Conservation (phyloP, 2,888 invertebrate species). For the Synergus gifuensis region DNA sequence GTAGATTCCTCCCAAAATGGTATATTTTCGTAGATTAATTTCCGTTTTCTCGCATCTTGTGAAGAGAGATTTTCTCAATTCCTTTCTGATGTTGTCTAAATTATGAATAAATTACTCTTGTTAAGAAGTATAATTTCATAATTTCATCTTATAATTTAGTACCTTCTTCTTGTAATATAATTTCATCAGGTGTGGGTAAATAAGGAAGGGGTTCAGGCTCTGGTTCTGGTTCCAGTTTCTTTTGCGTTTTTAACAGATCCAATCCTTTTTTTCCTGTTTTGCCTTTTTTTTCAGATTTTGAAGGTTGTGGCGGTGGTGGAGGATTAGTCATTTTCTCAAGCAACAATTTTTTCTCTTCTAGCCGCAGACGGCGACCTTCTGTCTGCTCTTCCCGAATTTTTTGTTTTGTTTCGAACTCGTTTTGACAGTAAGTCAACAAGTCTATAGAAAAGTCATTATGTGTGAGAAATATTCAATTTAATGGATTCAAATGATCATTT, state of each 20-base stretch:
- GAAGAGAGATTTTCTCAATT: conserved; percentile 64
- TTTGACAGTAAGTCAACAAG: conserved; percentile 78
- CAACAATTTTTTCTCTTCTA: conserved; percentile 76
- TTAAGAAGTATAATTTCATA: neutral
- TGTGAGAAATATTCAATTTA: neutral
- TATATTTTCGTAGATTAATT: conserved; percentile 87
- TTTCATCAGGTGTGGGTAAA: conserved; percentile 68
- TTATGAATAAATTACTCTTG: neutral
- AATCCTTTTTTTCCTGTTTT: conserved; percentile 41
- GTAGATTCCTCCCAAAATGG: conserved; percentile 87
- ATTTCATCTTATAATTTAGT: conserved; percentile 16
- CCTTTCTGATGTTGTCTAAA: conserved; percentile 76
- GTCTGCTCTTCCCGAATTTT: conserved; percentile 78
- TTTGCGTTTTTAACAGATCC: conserved; percentile 37
- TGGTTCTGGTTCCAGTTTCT: conserved; percentile 75
- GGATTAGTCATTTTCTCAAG: conserved; percentile 77
- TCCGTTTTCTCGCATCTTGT: conserved; percentile 75
- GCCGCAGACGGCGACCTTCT: conserved; percentile 76
- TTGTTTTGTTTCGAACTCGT: conserved; percentile 76
- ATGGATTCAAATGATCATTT: conserved; percentile 8
- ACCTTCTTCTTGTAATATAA: conserved; percentile 68
- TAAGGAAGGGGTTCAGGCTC: conserved; percentile 77
- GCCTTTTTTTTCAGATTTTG: conserved; percentile 38
- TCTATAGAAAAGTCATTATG: conserved; percentile 70
- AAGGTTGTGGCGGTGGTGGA: conserved; percentile 57